Conservation (phyloP, 2,797 vertebrate species). For the Enteromius fasciolatus region DNA sequence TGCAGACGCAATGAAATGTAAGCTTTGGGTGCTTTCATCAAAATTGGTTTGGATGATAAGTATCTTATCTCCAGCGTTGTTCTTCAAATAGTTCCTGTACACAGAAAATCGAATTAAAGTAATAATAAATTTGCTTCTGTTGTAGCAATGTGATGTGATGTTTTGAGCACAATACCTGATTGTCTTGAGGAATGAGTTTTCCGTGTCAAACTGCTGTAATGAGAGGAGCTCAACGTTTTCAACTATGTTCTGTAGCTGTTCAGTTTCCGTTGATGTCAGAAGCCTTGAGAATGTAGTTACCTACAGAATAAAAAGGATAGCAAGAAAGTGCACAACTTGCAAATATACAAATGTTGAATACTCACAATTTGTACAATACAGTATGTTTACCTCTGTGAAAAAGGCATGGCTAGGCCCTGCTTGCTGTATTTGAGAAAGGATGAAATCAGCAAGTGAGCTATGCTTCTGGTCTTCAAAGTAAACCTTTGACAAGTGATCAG, state of each 20-base stretch:
- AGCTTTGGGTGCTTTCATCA: conserved; percentile 81
- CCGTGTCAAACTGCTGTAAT: conserved; percentile 94
- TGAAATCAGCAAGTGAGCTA: conserved; percentile 84
- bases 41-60: conserved; percentile 94
- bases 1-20: conserved; percentile 91
- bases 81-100: conserved; percentile 80
- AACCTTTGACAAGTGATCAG: conserved; percentile 64
- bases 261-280: conserved; percentile 82
- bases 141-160: neutral
- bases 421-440: conserved; percentile 69
- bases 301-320: conserved; percentile 67
- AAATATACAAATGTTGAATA: neutral
- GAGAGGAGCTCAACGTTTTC: conserved; percentile 79
- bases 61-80: conserved; percentile 74
- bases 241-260: conserved; percentile 70
- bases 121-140: neutral
- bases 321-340: neutral
- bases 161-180: conserved; percentile 80
- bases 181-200: conserved; percentile 89
- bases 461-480: conserved; percentile 87
- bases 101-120: neutral
- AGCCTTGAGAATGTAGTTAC: conserved; percentile 96
- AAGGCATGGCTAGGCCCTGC: conserved; percentile 29
- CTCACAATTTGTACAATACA: neutral
- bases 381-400: conserved; percentile 87